Percentiles rank a stretch among this genome's conserved stretches.
These are phyloP conservation scores for Oncorhynchus kisutch DNA, from an alignment of 2,113 vertebrate species.

Conservation along the genomic window DNA sequence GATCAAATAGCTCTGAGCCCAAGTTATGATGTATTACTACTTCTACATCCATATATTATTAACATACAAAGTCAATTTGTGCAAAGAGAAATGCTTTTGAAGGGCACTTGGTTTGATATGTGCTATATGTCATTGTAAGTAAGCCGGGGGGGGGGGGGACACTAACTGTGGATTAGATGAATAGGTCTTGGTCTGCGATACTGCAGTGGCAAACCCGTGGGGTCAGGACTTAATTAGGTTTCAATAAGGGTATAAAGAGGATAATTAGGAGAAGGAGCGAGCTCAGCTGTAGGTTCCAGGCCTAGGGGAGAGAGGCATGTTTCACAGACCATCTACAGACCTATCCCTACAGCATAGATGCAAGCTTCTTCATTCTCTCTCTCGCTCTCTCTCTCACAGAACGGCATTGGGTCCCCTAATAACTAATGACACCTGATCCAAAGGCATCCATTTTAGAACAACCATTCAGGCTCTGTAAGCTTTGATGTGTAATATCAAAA, in stretches of 20 bases:
- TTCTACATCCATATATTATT: no score
- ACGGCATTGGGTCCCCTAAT: background rate
- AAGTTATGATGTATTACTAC: no score
- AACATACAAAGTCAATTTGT: no score
- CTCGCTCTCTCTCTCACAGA: background rate
- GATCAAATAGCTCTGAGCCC: background rate
- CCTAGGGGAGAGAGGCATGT: background rate
- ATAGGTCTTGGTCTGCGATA: background rate
- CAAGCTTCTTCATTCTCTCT: background rate
- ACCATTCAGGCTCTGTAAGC: constrained; percentile 11
- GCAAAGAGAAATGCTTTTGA: constrained; percentile 3
- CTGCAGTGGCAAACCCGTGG: background rate
- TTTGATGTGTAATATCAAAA: no score
- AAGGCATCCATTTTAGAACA: constrained; percentile 20
- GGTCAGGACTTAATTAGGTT: constrained; percentile 35
- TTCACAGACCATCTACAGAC: constrained; percentile 8
- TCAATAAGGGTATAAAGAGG: constrained; percentile 40
- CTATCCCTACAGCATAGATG: constrained; percentile 7
- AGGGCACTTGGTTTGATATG: background rate
- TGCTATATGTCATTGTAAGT: background rate
- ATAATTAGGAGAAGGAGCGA: background rate
- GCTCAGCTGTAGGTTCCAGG: background rate
- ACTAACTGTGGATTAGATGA: background rate
- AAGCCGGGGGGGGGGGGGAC: background rate
- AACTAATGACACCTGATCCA: background rate